A percentile compares a stretch with the other conserved stretches of the same genome.
These are phyloP conservation scores for Syngnathus typhle DNA, from an alignment of 2,113 vertebrate genomes.

Conservation along the genomic window DNA sequence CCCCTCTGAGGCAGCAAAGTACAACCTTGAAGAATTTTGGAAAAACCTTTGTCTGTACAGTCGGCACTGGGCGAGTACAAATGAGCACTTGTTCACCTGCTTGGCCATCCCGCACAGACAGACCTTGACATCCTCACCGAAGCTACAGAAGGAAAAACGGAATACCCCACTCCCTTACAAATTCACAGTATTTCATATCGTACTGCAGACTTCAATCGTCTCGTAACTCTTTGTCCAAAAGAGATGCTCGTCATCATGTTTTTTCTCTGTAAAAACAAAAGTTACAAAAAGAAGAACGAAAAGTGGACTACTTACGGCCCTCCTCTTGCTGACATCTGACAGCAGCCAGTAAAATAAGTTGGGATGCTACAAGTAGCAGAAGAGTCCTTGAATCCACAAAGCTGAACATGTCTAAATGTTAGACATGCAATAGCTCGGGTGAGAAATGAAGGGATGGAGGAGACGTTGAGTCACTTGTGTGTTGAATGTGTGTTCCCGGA, in stretches of 20 bases:
- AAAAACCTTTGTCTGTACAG: constrained; percentile 5
- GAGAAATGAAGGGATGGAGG: constrained; percentile 58
- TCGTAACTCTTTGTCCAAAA: neutral
- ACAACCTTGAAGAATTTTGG: neutral
- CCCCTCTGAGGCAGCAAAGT: neutral
- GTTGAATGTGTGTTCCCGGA: constrained; percentile 59
- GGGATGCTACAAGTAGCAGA: constrained; percentile 80
- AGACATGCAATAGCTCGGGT: constrained; percentile 78
- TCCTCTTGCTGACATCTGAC: constrained; percentile 78
- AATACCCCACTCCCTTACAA: neutral
- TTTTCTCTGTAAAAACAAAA: constrained; percentile 13
- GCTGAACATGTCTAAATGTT: constrained; percentile 84
- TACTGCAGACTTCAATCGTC: neutral
- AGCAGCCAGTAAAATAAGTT: constrained; percentile 75
- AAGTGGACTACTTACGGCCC: constrained; percentile 75
- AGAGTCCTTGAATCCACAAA: constrained; percentile 83
- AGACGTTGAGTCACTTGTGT: constrained; percentile 58
- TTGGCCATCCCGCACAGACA: constrained; percentile 52
- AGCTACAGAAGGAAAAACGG: constrained; percentile 6
- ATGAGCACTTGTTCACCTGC: constrained; percentile 53
- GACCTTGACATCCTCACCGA: constrained; percentile 41
- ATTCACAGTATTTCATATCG: too few species aligned
- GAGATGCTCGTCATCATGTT: constrained; percentile 2
- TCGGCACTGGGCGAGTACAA: constrained; percentile 44
- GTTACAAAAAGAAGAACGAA: constrained; percentile 11